Percentiles rank a stretch among this genome's conserved stretches.
phyloP scores from a whole-genome alignment of 2,888 invertebrate genomes.

The Patella caerulea region DNA sequence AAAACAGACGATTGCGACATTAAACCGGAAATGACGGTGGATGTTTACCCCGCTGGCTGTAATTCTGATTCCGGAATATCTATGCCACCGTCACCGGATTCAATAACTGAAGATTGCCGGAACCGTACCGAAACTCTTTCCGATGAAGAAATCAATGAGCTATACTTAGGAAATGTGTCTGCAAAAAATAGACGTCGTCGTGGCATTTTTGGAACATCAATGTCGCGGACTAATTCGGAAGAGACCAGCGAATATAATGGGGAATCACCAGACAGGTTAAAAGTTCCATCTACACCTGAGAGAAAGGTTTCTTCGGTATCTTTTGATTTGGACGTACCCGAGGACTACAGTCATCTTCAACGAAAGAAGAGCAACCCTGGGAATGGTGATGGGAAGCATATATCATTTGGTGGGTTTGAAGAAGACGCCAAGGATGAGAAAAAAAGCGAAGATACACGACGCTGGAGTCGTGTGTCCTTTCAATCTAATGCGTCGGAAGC shows the following conservation, averaged over 20 bases:
- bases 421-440: background rate
- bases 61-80: background rate
- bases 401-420: slow-evolving; percentile 3
- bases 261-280: background rate
- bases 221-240: background rate
- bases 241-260: background rate
- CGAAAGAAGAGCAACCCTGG: background rate
- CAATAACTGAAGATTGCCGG: background rate
- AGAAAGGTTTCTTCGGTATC: background rate
- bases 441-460: background rate
- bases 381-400: background rate
- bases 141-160: slow-evolving; percentile 38
- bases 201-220: slow-evolving; percentile 11
- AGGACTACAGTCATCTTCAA: background rate
- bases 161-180: slow-evolving; percentile 40
- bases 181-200: slow-evolving; percentile 26
- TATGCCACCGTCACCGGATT: background rate
- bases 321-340: background rate
- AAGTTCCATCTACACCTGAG: background rate
- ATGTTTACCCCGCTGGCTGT: background rate
- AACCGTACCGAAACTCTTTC: slow-evolving; percentile 21
- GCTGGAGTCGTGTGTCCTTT: background rate
- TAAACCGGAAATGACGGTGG: background rate
- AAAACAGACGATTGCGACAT: background rate
- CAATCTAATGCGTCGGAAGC: background rate